Evolutionary conservation across 1,140 invertebrate species (phyloP).

Genomic region (Drosophila santomea): DNA sequence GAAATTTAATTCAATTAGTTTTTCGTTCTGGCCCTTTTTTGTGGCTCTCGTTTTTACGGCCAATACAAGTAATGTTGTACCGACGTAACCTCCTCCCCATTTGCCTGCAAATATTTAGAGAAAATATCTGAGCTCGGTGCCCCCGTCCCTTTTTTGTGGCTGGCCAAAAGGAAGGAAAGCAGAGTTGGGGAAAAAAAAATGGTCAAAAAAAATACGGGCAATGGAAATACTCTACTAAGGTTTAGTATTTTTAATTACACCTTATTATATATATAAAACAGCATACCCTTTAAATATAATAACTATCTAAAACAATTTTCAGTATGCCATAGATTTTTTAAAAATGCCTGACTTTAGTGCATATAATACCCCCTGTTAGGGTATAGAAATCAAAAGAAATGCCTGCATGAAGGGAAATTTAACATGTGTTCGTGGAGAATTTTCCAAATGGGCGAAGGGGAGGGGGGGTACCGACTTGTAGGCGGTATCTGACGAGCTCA

Average conservation of each 20-base stretch:
- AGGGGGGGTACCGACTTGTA: neutral
- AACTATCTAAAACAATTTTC: neutral
- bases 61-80: constrained; percentile 38
- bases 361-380: neutral
- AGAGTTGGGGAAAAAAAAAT: neutral
- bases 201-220: neutral
- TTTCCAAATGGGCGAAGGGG: neutral
- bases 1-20: constrained; percentile 78
- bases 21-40: constrained; percentile 23
- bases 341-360: too few species aligned
- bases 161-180: constrained; percentile 2
- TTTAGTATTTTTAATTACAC: too few species aligned
- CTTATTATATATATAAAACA: too few species aligned
- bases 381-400: constrained; percentile 7
- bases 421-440: constrained; percentile 61
- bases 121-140: constrained; percentile 17
- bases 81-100: constrained; percentile 5
- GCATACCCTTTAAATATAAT: too few species aligned
- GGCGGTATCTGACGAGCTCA: constrained; percentile 71
- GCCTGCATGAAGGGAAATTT: constrained; percentile 56
- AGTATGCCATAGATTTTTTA: too few species aligned
- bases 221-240: neutral
- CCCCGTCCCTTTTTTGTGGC: constrained; percentile 20
- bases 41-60: constrained; percentile 30
- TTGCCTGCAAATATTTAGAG: constrained; percentile 32